Base-by-base conservation (phyloP, 2,113 vertebrate genomes). In the Hipposideros armiger region DNA sequence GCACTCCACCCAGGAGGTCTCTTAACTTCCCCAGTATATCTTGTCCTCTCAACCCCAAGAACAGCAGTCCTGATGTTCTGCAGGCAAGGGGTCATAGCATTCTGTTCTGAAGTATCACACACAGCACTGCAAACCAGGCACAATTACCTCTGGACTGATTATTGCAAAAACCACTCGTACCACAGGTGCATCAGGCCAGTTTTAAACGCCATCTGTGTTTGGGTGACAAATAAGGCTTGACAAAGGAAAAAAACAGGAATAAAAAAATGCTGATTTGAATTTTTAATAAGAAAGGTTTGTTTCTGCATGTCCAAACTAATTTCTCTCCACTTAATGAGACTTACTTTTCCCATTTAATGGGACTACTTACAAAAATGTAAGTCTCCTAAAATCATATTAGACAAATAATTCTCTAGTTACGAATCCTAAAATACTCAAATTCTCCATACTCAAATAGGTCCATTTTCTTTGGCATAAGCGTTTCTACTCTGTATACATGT, bases 51-150 rank as follows among this genome's bases (percentile, higher is more conserved):
- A 0, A 13, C 22, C 50, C 87, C 72, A 60, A 80, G 56, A 91
- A 40, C 0, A 67, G 70, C 78, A 77, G 80, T 64, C 69, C 26
- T 36, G 11, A 3, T 58, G 69, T 69, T 86, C 45, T 80, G 4
- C 0, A 64, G 73, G 60, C 28, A 81, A 54, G 45, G 14, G 84
- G 90, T 0, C 87, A 89, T 69, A 16, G 56, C 47, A 15, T 10
- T 88, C 8, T 40, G 32, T 64, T 86, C 74, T 50, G 19, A 96
- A 97, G 86, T 74, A 54, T 69, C 93, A 97, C 98, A 98, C 98
- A 98, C 96, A 93, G 97, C 98, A 99, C 98, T 56, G 96, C 98
- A 98, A 98, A 98, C 98, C 98, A 99, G 97, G 97, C 98, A 98
- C 86, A 87, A 87, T 98, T 99, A 99, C 98, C 98, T 99, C 97